Conservation (phyloP, 2,888 invertebrate genomes). For the Dasysyrphus tricinctus region DNA sequence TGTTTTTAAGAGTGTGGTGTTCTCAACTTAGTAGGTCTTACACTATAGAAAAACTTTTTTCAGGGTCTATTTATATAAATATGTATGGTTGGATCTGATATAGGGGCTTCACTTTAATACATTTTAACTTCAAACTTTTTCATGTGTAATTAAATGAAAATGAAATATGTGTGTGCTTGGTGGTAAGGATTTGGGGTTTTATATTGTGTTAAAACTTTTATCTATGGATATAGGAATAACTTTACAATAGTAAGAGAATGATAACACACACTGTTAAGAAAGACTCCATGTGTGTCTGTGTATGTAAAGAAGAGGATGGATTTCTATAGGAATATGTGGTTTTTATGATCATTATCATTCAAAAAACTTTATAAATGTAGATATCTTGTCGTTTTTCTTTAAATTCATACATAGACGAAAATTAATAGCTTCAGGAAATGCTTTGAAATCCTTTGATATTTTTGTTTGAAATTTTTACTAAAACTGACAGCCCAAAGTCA, state of each 20-base stretch:
- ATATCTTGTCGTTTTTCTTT: not conserved
- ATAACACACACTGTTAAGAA: not conserved
- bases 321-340: not conserved
- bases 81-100: conserved; percentile 9
- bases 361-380: not conserved
- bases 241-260: not conserved
- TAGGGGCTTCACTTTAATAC: conserved; percentile 20
- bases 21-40: not conserved
- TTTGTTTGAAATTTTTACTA: not conserved
- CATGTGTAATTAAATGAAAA: conserved; percentile 39
- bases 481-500: not conserved
- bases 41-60: conserved; percentile 4
- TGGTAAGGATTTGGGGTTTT: not conserved
- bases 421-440: not conserved
- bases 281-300: not conserved
- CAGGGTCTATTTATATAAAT: not conserved
- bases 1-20: not conserved
- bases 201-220: not conserved
- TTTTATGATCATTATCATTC: not conserved
- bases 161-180: conserved; percentile 8
- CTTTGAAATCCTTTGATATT: not conserved
- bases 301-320: not conserved
- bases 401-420: not conserved
- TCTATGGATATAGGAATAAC: not conserved
- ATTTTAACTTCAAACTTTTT: conserved; percentile 27